These are phyloP conservation scores for Nemoura dubitans DNA, from an alignment of 2,888 invertebrate genomes.

Conservation along the genomic window DNA sequence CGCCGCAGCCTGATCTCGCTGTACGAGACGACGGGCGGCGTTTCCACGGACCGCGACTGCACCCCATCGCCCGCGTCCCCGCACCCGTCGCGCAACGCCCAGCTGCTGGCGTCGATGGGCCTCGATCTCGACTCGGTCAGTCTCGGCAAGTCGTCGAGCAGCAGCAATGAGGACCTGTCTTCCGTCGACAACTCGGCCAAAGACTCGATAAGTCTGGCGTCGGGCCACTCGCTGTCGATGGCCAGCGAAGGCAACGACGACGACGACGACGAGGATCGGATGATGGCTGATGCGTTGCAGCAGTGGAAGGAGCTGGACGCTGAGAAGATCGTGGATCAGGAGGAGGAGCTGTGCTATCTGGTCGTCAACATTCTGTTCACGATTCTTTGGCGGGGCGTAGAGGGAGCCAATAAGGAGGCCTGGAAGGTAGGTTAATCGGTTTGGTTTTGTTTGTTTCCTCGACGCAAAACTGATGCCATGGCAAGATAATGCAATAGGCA, in stretches of 20 bases:
- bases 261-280: conserved; percentile 51
- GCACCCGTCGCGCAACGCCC: conserved; percentile 40
- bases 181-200: conserved; percentile 48
- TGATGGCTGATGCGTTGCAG: conserved; percentile 52
- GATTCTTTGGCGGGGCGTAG: conserved; percentile 69
- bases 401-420: conserved; percentile 64
- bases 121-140: conserved; percentile 53
- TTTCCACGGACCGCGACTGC: conserved; percentile 37
- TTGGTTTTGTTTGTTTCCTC: not conserved
- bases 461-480: not conserved
- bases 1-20: conserved; percentile 50
- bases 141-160: conserved; percentile 52
- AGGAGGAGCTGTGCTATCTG: conserved; percentile 68
- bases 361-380: conserved; percentile 67
- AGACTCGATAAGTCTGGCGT: conserved; percentile 51
- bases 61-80: conserved; percentile 45
- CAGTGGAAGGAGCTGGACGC: conserved; percentile 55
- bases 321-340: conserved; percentile 58
- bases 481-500: too few relatives aligned
- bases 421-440: conserved; percentile 62
- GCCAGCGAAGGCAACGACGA: conserved; percentile 46
- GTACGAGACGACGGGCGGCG: conserved; percentile 43
- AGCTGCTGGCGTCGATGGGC: conserved; percentile 48
- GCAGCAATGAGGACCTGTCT: conserved; percentile 53
- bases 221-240: conserved; percentile 46